Evolutionary conservation across 2,888 invertebrate species (phyloP).

Genomic region (Andrena chrysosceles): DNA sequence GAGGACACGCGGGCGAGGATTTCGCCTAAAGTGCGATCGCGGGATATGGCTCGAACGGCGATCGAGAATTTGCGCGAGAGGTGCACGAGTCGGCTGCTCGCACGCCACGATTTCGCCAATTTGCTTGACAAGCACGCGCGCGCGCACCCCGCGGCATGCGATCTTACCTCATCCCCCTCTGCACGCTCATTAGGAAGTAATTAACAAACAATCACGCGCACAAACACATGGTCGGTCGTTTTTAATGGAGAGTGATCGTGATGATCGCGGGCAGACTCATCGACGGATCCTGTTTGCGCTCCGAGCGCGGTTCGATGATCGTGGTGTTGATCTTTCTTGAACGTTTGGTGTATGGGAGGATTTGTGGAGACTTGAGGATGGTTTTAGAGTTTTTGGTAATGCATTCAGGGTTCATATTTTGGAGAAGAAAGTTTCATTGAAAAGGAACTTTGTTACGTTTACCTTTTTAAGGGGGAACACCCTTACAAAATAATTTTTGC

Average conservation of each 20-base stretch:
- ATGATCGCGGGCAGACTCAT: slow-evolving; percentile 3
- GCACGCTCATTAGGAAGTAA: slow-evolving; percentile 77
- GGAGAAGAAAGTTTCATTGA: no score
- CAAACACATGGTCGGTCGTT: slow-evolving; percentile 72
- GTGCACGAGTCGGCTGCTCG: slow-evolving; percentile 13
- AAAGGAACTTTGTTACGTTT: no score
- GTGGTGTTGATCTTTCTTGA: no score
- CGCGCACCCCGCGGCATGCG: slow-evolving; percentile 75
- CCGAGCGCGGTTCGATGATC: no score
- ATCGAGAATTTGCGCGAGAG: slow-evolving; percentile 19
- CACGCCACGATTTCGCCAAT: slow-evolving; percentile 62
- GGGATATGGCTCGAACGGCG: neutral
- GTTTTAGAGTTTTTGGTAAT: no score
- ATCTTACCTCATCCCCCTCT: slow-evolving; percentile 74
- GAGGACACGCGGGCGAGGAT: slow-evolving; percentile 37
- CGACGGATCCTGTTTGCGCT: no score
- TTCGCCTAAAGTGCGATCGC: slow-evolving; percentile 2
- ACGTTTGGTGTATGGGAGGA: no score
- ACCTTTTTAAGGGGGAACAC: no score
- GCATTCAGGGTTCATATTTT: no score
- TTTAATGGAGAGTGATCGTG: slow-evolving; percentile 74
- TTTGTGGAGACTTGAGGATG: no score
- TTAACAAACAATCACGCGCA: slow-evolving; percentile 80
- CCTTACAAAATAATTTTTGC: no score
- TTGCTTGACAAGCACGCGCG: slow-evolving; percentile 59